These are phyloP conservation scores for Sphenodon punctatus DNA, from an alignment of 2,797 vertebrate genomes.

Conservation along the genomic window DNA sequence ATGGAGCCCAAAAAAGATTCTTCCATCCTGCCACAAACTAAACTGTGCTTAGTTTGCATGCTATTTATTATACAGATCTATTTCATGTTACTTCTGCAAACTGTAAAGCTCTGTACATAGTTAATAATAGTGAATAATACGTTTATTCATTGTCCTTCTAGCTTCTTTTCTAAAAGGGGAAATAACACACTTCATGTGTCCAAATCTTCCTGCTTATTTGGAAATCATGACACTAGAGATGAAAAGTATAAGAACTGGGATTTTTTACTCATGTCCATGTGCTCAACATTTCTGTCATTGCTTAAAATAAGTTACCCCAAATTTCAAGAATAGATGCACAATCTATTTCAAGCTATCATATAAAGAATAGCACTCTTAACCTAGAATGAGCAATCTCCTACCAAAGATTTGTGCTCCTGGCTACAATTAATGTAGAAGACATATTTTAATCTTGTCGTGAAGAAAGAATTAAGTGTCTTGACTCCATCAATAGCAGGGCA, in stretches of 20 bases:
- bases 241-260: background rate
- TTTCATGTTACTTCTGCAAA: no score
- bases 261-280: background rate
- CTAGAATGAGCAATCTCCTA: background rate
- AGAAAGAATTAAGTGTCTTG: background rate
- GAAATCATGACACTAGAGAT: background rate
- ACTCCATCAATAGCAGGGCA: background rate
- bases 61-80: no score
- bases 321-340: background rate
- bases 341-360: background rate
- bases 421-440: background rate
- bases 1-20: no score
- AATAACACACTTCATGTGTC: background rate
- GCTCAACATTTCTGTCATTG: background rate
- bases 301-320: background rate
- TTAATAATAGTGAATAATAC: background rate
- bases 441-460: background rate
- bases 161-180: background rate
- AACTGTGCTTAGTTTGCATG: no score
- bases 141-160: background rate
- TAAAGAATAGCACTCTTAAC: background rate
- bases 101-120: no score
- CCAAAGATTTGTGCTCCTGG: background rate
- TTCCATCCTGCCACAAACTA: no score
- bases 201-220: background rate